phyloP scores from a whole-genome alignment of 2,888 invertebrate genomes.

The Myathropa florea region DNA sequence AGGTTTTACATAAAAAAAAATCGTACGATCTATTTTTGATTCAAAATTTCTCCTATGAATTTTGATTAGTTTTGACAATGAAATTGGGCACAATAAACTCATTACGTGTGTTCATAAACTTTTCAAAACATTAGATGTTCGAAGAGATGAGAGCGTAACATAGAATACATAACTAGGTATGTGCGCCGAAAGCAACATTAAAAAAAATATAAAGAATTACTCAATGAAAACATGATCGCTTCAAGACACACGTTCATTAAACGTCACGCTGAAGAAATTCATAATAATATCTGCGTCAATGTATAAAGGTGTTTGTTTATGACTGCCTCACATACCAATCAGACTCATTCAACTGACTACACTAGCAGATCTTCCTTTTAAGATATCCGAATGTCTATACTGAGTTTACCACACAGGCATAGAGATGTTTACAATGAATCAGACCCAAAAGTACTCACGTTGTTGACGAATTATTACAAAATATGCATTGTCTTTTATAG shows the following conservation, averaged over 20 bases:
- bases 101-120: background rate
- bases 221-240: background rate
- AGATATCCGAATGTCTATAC: conserved; percentile 18
- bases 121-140: background rate
- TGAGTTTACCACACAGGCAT: background rate
- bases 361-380: conserved; percentile 26
- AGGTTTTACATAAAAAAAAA: too few relatives aligned
- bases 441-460: background rate
- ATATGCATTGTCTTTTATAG: conserved; percentile 10
- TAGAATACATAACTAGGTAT: conserved; percentile 8
- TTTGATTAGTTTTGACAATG: background rate
- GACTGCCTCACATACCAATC: background rate
- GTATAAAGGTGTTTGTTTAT: background rate
- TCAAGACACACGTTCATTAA: background rate
- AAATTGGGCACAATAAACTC: conserved; percentile 27
- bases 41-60: background rate
- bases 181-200: background rate
- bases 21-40: background rate
- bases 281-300: background rate
- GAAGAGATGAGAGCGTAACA: conserved; percentile 1
- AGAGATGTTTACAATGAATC: background rate
- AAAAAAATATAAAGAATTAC: background rate
- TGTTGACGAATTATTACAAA: conserved; percentile 6
- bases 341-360: conserved; percentile 14
- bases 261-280: background rate